Percentiles rank a stretch among this genome's conserved stretches.
Conservation (phyloP, 1,140 invertebrate species). For the Bombus soroeensis region DNA sequence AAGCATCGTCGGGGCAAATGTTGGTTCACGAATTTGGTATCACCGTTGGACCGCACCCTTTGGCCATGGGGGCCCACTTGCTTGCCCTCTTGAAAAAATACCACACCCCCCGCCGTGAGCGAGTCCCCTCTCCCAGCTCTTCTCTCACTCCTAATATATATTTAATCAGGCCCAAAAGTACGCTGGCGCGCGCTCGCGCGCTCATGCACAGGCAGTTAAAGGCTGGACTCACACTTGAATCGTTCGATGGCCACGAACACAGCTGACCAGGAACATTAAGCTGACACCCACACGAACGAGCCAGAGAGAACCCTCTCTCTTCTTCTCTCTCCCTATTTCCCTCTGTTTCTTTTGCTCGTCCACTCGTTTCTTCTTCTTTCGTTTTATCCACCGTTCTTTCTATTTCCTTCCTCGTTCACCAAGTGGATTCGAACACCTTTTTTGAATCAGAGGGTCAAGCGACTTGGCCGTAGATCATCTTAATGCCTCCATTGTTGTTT, state of each 20-base stretch:
- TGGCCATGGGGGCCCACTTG: constrained; percentile 57
- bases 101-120: constrained; percentile 78
- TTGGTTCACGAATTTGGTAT: constrained; percentile 52
- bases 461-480: constrained; percentile 82
- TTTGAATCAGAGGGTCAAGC: constrained; percentile 82
- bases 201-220: constrained; percentile 54
- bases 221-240: constrained; percentile 61
- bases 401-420: constrained; percentile 64
- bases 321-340: constrained; percentile 46
- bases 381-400: constrained; percentile 56
- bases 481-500: constrained; percentile 83
- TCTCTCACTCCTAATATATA: constrained; percentile 78
- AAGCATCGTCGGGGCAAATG: constrained; percentile 34
- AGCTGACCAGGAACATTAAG: constrained; percentile 73
- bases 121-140: constrained; percentile 50
- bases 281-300: constrained; percentile 77
- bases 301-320: constrained; percentile 32
- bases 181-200: constrained; percentile 55
- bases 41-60: constrained; percentile 73
- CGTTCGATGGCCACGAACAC: constrained; percentile 69
- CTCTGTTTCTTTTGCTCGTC: constrained; percentile 57
- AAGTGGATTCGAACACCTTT: constrained; percentile 81
- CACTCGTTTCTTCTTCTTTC: constrained; percentile 63
- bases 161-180: constrained; percentile 79
- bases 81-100: constrained; percentile 77